A percentile compares a stretch with the other conserved stretches of the same genome.
Evolutionary conservation across 2,888 invertebrate species (phyloP).

Genomic region (Caenorhabditis sp.): DNA sequence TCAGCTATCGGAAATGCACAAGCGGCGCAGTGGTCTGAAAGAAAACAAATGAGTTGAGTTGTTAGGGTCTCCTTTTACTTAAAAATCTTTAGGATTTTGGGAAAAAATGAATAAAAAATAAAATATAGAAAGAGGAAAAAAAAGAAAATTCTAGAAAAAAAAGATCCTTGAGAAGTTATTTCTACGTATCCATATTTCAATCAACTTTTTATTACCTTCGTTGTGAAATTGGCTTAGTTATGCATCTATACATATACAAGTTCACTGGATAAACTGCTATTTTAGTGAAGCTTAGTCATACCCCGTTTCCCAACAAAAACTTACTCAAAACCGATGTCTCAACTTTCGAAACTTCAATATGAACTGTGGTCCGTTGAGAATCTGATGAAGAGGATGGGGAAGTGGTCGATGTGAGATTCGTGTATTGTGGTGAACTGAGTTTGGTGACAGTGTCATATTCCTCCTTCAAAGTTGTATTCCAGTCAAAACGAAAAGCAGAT

Average conservation of each 20-base stretch:
- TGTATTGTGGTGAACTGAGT: slow-evolving; percentile 33
- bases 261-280: no score
- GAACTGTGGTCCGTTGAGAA: not conserved
- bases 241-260: no score
- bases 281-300: not conserved
- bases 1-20: slow-evolving; percentile 29
- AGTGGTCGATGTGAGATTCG: slow-evolving; percentile 19
- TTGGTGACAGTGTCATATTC: slow-evolving; percentile 31
- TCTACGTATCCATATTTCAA: not conserved
- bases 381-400: slow-evolving; percentile 37
- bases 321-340: slow-evolving; percentile 9
- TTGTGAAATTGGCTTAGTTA: slow-evolving; percentile 12
- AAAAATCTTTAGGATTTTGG: no score
- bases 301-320: not conserved
- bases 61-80: no score
- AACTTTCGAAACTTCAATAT: slow-evolving; percentile 31
- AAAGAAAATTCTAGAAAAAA: no score
- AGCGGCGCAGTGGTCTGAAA: slow-evolving; percentile 28
- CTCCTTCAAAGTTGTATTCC: slow-evolving; percentile 23
- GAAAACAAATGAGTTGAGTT: not conserved
- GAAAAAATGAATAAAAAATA: no score
- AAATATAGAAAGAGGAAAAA: no score
- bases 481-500: slow-evolving; percentile 19
- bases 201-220: not conserved
- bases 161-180: not conserved